phyloP scores from a whole-genome alignment of 2,113 vertebrate species.

The Lamprotornis superbus region DNA sequence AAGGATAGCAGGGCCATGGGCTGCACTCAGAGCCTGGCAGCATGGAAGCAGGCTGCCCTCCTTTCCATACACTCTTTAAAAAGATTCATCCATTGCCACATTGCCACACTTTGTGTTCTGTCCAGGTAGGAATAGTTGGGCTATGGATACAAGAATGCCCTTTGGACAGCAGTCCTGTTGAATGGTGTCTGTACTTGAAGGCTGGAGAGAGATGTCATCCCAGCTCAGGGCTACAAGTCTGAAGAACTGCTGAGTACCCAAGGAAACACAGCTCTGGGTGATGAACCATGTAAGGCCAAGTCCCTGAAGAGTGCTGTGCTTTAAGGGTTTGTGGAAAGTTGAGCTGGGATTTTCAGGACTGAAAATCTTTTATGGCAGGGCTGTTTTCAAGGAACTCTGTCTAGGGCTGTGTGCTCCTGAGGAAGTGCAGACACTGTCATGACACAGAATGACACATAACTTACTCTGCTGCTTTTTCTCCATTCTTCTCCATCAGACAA shows the following conservation, averaged over 20 bases:
- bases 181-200: fast-evolving
- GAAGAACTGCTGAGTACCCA: neutral
- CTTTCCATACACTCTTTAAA: neutral
- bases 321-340: neutral
- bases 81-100: neutral
- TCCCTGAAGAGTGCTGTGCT: neutral
- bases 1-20: fast-evolving
- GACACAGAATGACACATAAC: neutral
- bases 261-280: neutral
- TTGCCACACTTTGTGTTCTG: neutral
- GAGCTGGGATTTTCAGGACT: neutral
- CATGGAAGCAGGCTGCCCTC: fast-evolving
- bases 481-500: neutral
- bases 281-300: fast-evolving
- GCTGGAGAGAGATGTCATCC: neutral
- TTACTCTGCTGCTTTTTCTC: neutral
- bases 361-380: neutral
- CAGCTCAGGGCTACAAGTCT: neutral
- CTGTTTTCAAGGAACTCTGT: neutral
- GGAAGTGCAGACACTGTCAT: neutral
- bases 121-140: neutral
- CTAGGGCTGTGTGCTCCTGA: neutral
- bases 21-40: neutral
- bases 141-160: neutral
- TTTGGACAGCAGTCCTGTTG: neutral